phyloP scores from a whole-genome alignment of 1,140 invertebrate species.

The Oscheius sp. region DNA sequence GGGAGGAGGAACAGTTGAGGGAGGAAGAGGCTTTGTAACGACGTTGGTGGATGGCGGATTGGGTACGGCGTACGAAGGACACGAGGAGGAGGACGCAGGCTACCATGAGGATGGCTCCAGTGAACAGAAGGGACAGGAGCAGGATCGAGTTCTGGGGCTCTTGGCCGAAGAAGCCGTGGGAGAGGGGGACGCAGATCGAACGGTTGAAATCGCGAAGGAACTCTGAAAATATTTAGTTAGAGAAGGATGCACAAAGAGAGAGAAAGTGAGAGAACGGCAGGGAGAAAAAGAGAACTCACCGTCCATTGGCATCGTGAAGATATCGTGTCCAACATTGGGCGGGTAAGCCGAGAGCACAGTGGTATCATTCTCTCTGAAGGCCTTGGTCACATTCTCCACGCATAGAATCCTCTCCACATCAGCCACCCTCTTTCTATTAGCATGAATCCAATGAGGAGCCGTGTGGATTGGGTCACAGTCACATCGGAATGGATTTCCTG shows the following conservation, averaged over 20 bases:
- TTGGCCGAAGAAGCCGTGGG: constrained; percentile 33
- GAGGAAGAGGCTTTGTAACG: constrained; percentile 50
- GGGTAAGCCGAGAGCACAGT: constrained; percentile 44
- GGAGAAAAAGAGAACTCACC: constrained; percentile 16
- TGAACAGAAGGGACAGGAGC: constrained; percentile 25
- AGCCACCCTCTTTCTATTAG: constrained; percentile 35
- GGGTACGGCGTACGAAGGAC: constrained; percentile 30
- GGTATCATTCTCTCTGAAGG: constrained; percentile 52
- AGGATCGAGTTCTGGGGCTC: constrained; percentile 37
- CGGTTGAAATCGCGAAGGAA: constrained; percentile 27
- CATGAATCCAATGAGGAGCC: constrained; percentile 38
- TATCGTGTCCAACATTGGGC: constrained; percentile 50
- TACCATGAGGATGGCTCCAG: constrained; percentile 13
- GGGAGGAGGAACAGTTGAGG: constrained; percentile 47
- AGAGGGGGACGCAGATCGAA: constrained; percentile 35
- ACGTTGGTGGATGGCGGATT: constrained; percentile 36
- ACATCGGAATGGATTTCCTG: constrained; percentile 52
- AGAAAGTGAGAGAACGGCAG: neutral
- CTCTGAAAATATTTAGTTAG: neutral
- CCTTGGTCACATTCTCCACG: constrained; percentile 56
- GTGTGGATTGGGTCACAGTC: constrained; percentile 43
- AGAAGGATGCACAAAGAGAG: neutral
- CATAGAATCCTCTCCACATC: constrained; percentile 46
- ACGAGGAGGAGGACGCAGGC: constrained; percentile 26
- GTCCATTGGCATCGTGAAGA: constrained; percentile 53